Percentiles rank a stretch among this genome's conserved stretches.
Conservation (phyloP, 2,888 invertebrate species). For the Ochropleura leucogaster region DNA sequence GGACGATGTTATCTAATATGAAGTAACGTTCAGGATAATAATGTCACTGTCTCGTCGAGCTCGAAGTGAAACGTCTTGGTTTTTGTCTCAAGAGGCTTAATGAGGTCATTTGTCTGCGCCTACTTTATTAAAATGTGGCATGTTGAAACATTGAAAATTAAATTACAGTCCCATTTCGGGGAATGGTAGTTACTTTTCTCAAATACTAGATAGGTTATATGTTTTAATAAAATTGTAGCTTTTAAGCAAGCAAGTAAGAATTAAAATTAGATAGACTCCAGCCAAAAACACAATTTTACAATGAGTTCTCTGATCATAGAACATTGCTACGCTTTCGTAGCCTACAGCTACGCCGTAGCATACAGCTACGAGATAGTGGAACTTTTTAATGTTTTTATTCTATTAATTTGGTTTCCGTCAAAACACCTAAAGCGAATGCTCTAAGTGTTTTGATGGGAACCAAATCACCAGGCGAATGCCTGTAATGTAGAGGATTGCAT, state of each 20-base stretch:
- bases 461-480: too few relatives aligned
- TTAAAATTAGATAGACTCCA: not conserved
- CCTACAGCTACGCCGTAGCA: slow-evolving; percentile 43
- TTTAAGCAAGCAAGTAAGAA: not conserved
- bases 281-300: not conserved
- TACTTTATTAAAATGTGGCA: slow-evolving; percentile 32
- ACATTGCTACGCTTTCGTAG: slow-evolving; percentile 35
- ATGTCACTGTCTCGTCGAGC: slow-evolving; percentile 22
- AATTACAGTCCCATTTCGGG: slow-evolving; percentile 16
- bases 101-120: slow-evolving; percentile 27
- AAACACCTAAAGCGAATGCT: not conserved
- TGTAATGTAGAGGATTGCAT: not conserved
- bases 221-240: not conserved
- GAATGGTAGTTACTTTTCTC: slow-evolving; percentile 10
- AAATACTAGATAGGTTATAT: not conserved
- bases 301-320: not conserved
- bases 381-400: not conserved
- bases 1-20: slow-evolving; percentile 12
- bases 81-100: slow-evolving; percentile 43
- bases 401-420: not conserved
- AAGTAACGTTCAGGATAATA: slow-evolving; percentile 38
- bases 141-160: slow-evolving; percentile 28
- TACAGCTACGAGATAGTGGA: slow-evolving; percentile 7
- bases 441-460: too few relatives aligned
- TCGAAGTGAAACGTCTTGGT: slow-evolving; percentile 34